Evolutionary conservation across 2,888 invertebrate species (phyloP).

Genomic region (Drosophila anomalata): DNA sequence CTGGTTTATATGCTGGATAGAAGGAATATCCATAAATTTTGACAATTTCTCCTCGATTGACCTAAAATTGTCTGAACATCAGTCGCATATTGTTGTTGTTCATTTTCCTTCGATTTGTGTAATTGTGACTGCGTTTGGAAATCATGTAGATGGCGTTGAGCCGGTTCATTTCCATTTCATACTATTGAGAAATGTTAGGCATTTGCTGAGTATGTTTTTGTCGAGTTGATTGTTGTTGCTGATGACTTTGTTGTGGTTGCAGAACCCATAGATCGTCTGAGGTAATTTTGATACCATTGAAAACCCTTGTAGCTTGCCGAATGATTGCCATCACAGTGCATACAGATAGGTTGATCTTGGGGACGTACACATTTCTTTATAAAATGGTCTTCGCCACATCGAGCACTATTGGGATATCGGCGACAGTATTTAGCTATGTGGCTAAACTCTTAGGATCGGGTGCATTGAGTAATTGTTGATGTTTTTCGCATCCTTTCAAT

Average conservation of each 20-base stretch:
- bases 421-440: constrained; percentile 23
- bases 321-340: background rate
- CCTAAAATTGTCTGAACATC: no score
- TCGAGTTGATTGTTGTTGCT: background rate
- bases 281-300: background rate
- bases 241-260: background rate
- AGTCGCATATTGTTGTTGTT: no score
- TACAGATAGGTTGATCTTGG: constrained; percentile 1
- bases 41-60: no score
- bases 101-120: background rate
- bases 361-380: constrained; percentile 11
- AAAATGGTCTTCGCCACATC: constrained; percentile 15
- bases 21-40: no score
- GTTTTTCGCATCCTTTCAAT: constrained; percentile 21
- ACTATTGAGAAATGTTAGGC: constrained; percentile 5
- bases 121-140: constrained; percentile 1
- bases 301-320: constrained; percentile 19
- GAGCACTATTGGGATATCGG: constrained; percentile 11
- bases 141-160: constrained; percentile 1
- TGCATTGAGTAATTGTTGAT: constrained; percentile 5
- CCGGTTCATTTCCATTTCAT: constrained; percentile 7
- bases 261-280: background rate
- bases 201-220: background rate
- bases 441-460: constrained; percentile 9
- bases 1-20: no score